phyloP scores from a whole-genome alignment of 2,113 vertebrate genomes.

The Phylloscopus trochilus region DNA sequence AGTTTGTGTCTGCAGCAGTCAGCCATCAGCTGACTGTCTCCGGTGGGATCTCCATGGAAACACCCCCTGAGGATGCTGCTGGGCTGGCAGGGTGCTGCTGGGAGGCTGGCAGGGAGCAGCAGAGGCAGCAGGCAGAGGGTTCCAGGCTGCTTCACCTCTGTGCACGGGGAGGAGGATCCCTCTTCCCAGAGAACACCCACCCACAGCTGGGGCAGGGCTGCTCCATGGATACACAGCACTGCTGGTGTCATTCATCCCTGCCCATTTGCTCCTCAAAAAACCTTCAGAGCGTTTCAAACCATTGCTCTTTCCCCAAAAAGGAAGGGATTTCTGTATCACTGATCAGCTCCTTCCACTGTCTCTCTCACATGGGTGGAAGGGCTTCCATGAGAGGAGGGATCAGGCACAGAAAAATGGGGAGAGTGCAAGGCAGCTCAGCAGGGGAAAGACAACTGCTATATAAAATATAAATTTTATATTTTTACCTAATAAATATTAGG shows the following conservation, averaged over 20 bases:
- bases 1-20: slow-evolving; percentile 69
- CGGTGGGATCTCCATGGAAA: slow-evolving; percentile 88
- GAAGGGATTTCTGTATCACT: background rate
- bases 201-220: background rate
- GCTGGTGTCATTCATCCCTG: background rate
- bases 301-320: background rate
- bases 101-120: slow-evolving; percentile 14
- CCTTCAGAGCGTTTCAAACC: background rate
- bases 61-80: slow-evolving; percentile 80
- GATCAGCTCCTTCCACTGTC: background rate
- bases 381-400: background rate
- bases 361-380: background rate
- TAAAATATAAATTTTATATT: too few relatives aligned
- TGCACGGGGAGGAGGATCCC: background rate
- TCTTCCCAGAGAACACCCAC: background rate
- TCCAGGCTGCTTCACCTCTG: background rate
- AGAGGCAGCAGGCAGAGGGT: background rate
- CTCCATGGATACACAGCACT: background rate
- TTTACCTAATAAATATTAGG: too few relatives aligned
- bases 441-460: background rate
- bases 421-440: background rate
- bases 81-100: slow-evolving; percentile 65
- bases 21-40: slow-evolving; percentile 88
- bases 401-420: background rate
- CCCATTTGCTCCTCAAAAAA: background rate